Percentiles rank a stretch among this genome's conserved stretches.
These are phyloP conservation scores for Tinea trinotella DNA, from an alignment of 2,888 invertebrate species.

Conservation along the genomic window DNA sequence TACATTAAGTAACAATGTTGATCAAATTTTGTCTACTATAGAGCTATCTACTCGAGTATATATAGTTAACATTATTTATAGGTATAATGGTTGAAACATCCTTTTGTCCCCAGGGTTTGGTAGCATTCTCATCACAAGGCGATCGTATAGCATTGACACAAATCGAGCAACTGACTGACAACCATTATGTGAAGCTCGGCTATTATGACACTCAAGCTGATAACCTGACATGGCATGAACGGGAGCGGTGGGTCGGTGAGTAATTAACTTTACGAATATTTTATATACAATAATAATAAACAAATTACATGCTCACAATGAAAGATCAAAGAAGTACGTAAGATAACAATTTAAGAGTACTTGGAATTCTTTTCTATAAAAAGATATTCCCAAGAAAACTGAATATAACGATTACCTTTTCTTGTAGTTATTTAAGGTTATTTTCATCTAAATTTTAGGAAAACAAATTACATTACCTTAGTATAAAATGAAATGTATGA, in stretches of 20 bases:
- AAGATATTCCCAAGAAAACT: background rate
- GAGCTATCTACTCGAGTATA: no score
- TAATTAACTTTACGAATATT: conserved; percentile 23
- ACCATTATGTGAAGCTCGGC: conserved; percentile 93
- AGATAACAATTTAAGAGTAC: background rate
- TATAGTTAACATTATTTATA: no score
- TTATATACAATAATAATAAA: no score
- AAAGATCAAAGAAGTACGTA: background rate
- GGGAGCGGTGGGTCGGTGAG: conserved; percentile 92
- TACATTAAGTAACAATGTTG: no score
- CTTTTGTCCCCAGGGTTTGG: conserved; percentile 81
- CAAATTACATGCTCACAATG: background rate
- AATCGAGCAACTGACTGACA: conserved; percentile 96
- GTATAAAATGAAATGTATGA: conserved; percentile 1
- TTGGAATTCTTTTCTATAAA: background rate
- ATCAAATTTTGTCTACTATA: no score
- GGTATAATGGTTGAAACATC: background rate
- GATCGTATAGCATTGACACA: conserved; percentile 98
- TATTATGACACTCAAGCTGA: conserved; percentile 97
- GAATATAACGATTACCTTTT: background rate
- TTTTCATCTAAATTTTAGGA: background rate
- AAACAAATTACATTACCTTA: conserved; percentile 7
- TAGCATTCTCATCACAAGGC: conserved; percentile 98
- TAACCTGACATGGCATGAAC: conserved; percentile 94
- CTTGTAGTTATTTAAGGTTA: background rate